Conservation (phyloP, 2,888 invertebrate genomes). For the Digitonthophagus gazella region DNA sequence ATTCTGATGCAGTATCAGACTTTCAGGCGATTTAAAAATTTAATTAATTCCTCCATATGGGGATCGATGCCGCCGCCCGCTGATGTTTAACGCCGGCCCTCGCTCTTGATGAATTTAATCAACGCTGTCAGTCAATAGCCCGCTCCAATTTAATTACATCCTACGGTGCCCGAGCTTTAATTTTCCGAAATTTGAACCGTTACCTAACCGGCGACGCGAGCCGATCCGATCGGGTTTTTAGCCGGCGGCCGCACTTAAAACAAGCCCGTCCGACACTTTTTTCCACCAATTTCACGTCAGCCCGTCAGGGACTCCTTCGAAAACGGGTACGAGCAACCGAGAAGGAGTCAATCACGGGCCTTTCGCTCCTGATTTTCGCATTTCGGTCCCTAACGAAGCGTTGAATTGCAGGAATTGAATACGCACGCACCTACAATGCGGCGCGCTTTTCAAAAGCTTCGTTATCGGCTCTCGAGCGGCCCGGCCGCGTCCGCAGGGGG, state of each 20-base stretch:
- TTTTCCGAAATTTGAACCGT: slow-evolving; percentile 8
- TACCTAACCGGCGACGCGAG: not conserved
- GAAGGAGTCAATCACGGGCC: slow-evolving; percentile 22
- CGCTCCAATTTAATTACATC: slow-evolving; percentile 17
- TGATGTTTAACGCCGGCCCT: slow-evolving; percentile 8
- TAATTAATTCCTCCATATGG: slow-evolving; percentile 31
- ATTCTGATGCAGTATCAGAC: slow-evolving; percentile 32
- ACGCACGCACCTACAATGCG: slow-evolving; percentile 8
- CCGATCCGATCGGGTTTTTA: not conserved
- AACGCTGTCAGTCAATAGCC: slow-evolving; percentile 18
- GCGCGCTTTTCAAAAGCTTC: slow-evolving; percentile 4
- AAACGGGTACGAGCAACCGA: too few relatives aligned
- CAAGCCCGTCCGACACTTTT: too few relatives aligned
- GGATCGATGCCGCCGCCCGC: slow-evolving; percentile 8
- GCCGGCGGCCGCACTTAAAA: too few relatives aligned
- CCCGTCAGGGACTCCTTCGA: too few relatives aligned
- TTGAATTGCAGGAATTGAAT: slow-evolving; percentile 4
- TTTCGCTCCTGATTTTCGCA: not conserved
- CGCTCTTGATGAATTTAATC: slow-evolving; percentile 16
- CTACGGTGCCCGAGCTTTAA: slow-evolving; percentile 14
- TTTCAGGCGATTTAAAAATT: slow-evolving; percentile 35
- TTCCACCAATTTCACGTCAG: not conserved
- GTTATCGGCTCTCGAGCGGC: slow-evolving; percentile 1
- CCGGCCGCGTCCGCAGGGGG: not conserved
- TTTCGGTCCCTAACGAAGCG: slow-evolving; percentile 5